Conservation (phyloP, 2,797 vertebrate genomes). For the Lophius americanus region DNA sequence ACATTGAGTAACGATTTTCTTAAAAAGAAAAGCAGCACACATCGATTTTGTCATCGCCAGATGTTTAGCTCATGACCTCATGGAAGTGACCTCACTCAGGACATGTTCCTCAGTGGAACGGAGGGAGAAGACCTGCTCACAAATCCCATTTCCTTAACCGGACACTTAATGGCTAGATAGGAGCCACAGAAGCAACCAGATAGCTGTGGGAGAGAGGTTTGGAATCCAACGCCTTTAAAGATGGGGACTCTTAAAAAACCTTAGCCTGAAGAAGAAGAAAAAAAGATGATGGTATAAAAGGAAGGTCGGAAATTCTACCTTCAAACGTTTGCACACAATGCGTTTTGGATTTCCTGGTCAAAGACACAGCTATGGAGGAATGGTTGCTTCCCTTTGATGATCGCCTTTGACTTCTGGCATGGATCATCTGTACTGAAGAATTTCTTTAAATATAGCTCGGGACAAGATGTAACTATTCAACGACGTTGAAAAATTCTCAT, state of each 20-base stretch:
- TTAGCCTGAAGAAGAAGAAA: conserved; percentile 10
- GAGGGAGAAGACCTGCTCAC: conserved; percentile 44
- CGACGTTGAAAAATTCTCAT: too few species aligned
- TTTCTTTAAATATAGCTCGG: conserved; percentile 19
- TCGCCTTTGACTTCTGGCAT: conserved; percentile 47
- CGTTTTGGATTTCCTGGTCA: conserved; percentile 58
- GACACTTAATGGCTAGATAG: conserved; percentile 43
- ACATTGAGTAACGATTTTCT: conserved; percentile 56
- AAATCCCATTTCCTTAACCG: conserved; percentile 51
- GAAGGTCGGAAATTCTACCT: conserved; percentile 33
- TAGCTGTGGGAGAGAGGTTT: conserved; percentile 44
- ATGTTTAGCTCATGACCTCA: conserved; percentile 81
- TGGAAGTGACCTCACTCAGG: conserved; percentile 75
- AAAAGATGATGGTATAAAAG: conserved; percentile 23
- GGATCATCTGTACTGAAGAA: conserved; percentile 42
- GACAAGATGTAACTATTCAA: too few species aligned
- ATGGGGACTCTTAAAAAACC: conserved; percentile 19
- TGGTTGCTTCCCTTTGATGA: conserved; percentile 41
- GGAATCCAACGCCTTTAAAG: conserved; percentile 31
- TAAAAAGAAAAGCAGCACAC: conserved; percentile 29
- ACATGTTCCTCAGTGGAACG: conserved; percentile 61
- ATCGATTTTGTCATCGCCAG: conserved; percentile 79
- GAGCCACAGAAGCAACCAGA: conserved; percentile 40
- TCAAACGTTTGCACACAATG: conserved; percentile 48
- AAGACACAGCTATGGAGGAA: conserved; percentile 61